A percentile compares a stretch with the other conserved stretches of the same genome.
Evolutionary conservation across 2,888 invertebrate genomes (phyloP).

Genomic region (Nymphalis c-album): DNA sequence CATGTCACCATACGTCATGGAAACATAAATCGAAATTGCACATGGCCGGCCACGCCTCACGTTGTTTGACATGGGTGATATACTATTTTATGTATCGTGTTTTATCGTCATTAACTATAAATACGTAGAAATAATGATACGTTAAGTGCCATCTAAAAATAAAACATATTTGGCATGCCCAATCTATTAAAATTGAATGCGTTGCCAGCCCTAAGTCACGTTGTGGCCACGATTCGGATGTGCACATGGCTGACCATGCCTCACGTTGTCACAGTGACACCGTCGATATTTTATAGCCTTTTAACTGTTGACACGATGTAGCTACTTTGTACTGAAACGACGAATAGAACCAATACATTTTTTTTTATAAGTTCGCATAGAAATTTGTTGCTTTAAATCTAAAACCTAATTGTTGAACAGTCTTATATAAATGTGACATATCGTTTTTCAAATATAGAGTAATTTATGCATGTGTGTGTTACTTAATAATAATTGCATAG

Average conservation of each 20-base stretch:
- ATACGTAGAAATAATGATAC: neutral
- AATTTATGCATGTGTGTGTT: too few species aligned
- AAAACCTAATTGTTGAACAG: too few species aligned
- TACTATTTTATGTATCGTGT: slow-evolving; percentile 3
- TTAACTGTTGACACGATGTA: slow-evolving; percentile 18
- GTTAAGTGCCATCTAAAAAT: neutral
- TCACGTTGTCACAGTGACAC: slow-evolving; percentile 42
- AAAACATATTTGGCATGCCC: neutral
- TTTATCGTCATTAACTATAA: too few species aligned
- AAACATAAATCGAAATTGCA: too few species aligned
- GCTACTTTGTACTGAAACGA: neutral
- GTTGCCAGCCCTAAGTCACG: slow-evolving; percentile 44
- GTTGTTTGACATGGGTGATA: neutral
- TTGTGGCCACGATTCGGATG: slow-evolving; percentile 41
- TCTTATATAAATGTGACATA: too few species aligned
- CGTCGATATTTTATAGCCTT: slow-evolving; percentile 29
- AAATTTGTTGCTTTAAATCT: neutral
- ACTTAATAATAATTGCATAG: too few species aligned
- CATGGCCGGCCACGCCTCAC: too few species aligned
- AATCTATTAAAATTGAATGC: neutral
- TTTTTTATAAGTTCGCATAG: neutral
- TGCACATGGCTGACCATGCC: slow-evolving; percentile 47
- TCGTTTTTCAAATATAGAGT: too few species aligned
- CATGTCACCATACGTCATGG: too few species aligned
- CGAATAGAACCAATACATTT: slow-evolving; percentile 5